Evolutionary conservation across 2,113 vertebrate genomes (phyloP).

Genomic region (Pungitius pungitius): DNA sequence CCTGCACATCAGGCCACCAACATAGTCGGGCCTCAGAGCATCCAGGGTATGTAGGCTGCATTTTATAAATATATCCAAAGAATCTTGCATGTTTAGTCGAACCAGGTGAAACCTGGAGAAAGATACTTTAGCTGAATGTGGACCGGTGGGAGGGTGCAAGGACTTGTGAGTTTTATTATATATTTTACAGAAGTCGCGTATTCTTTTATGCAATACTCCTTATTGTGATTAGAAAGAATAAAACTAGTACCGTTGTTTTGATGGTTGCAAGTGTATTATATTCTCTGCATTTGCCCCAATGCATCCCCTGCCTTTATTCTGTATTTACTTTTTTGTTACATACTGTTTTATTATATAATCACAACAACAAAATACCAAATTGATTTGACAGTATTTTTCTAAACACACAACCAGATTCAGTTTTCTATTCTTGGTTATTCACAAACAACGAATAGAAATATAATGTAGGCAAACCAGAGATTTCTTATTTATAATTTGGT

Average conservation of each 20-base stretch:
- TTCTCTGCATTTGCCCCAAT: not conserved
- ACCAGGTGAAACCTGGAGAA: not conserved
- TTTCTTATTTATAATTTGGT: not conserved
- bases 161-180: not conserved
- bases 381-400: not conserved
- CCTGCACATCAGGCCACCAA: slow-evolving; percentile 96
- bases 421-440: not conserved
- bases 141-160: not conserved
- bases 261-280: not conserved
- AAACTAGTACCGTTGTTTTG: not conserved
- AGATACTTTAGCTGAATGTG: not conserved
- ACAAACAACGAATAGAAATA: not conserved
- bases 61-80: not conserved
- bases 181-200: not conserved
- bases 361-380: not conserved
- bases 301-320: not conserved
- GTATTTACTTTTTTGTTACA: not conserved
- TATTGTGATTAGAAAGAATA: not conserved
- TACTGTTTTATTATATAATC: not conserved
- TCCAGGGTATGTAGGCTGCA: slow-evolving; percentile 85
- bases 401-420: not conserved
- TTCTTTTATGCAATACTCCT: not conserved
- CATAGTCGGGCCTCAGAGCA: slow-evolving; percentile 94
- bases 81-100: not conserved
- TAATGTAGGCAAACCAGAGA: no score